A percentile compares a stretch with the other conserved stretches of the same genome.
Evolutionary conservation across 2,113 vertebrate species (phyloP).

Genomic region (Boulengeromyrus knoepffleri): DNA sequence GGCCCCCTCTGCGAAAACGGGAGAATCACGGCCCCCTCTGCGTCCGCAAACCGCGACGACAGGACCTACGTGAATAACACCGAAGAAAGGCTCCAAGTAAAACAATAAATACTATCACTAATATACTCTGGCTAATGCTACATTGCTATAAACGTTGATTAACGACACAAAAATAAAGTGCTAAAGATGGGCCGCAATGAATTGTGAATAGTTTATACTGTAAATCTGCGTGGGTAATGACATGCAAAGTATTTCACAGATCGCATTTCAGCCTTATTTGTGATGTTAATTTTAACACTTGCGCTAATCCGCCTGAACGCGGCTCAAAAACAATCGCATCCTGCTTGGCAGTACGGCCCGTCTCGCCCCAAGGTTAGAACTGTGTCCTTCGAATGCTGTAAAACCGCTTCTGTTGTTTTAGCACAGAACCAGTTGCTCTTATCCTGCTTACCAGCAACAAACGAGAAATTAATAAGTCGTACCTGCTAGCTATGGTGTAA

Average conservation of each 20-base stretch:
- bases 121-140: not conserved
- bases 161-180: not conserved
- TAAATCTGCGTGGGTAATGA: not conserved
- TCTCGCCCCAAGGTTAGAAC: not conserved
- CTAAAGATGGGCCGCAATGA: not conserved
- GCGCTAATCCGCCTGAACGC: not conserved
- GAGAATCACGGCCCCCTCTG: too few relatives aligned
- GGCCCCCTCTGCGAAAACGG: too few relatives aligned
- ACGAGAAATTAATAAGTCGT: not conserved
- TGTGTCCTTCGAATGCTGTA: not conserved
- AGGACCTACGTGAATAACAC: not conserved
- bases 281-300: not conserved
- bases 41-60: not conserved
- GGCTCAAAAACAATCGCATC: not conserved
- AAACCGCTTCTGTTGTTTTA: not conserved
- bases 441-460: not conserved
- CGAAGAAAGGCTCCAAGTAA: not conserved
- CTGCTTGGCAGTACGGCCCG: not conserved
- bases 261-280: not conserved
- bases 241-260: not conserved
- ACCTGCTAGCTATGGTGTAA: not conserved
- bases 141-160: not conserved
- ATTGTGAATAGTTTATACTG: not conserved
- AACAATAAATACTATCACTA: not conserved
- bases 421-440: not conserved